Evolutionary conservation across 1,140 invertebrate genomes (phyloP).

Genomic region (Eriocheir sinensis): DNA sequence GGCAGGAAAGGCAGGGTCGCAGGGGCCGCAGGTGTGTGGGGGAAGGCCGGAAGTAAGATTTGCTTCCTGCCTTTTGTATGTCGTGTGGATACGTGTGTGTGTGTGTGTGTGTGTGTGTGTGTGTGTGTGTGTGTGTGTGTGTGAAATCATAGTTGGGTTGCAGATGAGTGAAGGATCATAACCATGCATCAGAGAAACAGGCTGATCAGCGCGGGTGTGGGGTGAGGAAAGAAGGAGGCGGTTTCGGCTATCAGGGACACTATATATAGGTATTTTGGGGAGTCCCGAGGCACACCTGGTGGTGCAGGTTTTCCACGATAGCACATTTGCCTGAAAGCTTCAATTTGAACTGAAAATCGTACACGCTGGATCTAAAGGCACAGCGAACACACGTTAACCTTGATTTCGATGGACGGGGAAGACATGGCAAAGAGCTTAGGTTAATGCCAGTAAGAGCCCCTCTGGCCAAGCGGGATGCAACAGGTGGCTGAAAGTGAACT

Average conservation of each 20-base stretch:
- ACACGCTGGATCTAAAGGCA: background rate
- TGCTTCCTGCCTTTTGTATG: too few species aligned
- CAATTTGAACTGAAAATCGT: background rate
- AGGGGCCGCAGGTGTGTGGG: too few species aligned
- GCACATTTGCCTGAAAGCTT: background rate
- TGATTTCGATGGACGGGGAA: background rate
- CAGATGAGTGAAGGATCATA: background rate
- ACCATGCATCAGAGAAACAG: too few species aligned
- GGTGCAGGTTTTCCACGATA: background rate
- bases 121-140: conserved; percentile 14
- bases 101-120: background rate
- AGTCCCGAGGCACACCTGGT: background rate
- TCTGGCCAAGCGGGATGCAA: background rate
- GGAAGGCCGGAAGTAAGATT: too few species aligned
- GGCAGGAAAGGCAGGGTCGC: too few species aligned
- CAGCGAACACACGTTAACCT: background rate
- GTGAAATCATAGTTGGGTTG: background rate
- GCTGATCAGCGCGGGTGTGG: too few species aligned
- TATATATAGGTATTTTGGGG: too few species aligned
- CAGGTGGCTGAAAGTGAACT: background rate
- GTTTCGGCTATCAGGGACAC: too few species aligned
- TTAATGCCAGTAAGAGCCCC: background rate
- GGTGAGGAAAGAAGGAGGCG: too few species aligned
- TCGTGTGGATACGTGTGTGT: too few species aligned
- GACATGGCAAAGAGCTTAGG: background rate